These are phyloP conservation scores for Chrysomela aeneicollis DNA, from an alignment of 2,888 invertebrate species.

Conservation along the genomic window DNA sequence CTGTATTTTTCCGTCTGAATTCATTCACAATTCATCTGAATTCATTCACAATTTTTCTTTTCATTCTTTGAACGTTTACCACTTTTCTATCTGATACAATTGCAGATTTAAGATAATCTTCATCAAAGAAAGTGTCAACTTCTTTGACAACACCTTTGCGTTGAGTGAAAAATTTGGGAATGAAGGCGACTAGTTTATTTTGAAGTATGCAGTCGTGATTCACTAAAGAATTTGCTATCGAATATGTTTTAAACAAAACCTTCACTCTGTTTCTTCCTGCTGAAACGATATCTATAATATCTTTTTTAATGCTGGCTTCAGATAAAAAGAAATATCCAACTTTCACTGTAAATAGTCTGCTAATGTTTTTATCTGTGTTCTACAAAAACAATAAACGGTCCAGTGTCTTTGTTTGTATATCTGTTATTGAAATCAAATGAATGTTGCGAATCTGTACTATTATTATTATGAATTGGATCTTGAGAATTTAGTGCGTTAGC, in stretches of 20 bases:
- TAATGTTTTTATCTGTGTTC: slow-evolving; percentile 15
- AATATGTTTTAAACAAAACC: too few species aligned
- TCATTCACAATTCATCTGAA: too few species aligned
- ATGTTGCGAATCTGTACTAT: slow-evolving; percentile 3
- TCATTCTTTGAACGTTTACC: slow-evolving; percentile 13
- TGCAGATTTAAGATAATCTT: slow-evolving; percentile 15
- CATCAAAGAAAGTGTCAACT: slow-evolving; percentile 12
- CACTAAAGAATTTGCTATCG: neutral
- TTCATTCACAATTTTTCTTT: neutral
- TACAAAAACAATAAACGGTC: slow-evolving; percentile 14
- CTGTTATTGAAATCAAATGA: slow-evolving; percentile 1
- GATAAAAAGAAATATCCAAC: slow-evolving; percentile 3
- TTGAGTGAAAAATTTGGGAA: slow-evolving; percentile 9
- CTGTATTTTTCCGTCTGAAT: slow-evolving; percentile 14
- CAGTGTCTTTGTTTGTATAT: slow-evolving; percentile 3
- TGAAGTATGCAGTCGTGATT: too few species aligned
- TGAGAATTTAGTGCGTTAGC: neutral
- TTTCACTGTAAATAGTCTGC: slow-evolving; percentile 13
- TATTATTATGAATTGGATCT: neutral
- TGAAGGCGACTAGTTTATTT: neutral
- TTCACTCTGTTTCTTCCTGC: slow-evolving; percentile 7
- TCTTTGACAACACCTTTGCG: slow-evolving; percentile 15
- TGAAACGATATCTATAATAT: neutral
- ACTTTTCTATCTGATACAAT: slow-evolving; percentile 4
- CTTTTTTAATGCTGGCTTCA: neutral